Evolutionary conservation across 2,113 vertebrate genomes (phyloP).

Genomic region (Sigmodon hispidus): DNA sequence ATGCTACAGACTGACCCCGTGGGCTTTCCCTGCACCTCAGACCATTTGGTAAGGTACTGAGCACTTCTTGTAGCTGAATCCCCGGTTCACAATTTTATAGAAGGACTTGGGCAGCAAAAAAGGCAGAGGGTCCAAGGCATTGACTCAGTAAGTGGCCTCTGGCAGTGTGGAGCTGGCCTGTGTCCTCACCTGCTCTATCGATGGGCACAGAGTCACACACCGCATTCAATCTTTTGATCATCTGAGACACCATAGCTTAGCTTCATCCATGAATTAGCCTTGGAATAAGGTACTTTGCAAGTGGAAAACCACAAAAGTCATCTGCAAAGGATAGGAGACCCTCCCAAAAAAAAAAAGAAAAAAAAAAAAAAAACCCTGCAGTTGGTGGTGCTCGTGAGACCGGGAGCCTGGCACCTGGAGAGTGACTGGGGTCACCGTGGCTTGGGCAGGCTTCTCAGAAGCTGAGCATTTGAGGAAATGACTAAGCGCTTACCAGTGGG

Average conservation of each 20-base stretch:
- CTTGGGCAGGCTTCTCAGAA: not conserved
- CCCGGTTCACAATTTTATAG: not conserved
- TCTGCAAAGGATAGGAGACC: not conserved
- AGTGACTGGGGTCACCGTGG: not conserved
- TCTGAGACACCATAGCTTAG: not conserved
- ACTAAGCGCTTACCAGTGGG: not conserved
- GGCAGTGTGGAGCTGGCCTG: not conserved
- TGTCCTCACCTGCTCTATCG: not conserved
- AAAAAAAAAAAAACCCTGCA: no score
- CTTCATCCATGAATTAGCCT: not conserved
- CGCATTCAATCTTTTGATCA: not conserved
- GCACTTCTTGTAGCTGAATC: not conserved
- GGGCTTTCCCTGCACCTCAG: not conserved
- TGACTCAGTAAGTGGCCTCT: not conserved
- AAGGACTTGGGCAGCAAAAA: not conserved
- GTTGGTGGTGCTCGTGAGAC: rapidly evolving
- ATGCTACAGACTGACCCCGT: not conserved
- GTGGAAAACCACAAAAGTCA: not conserved
- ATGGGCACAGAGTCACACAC: not conserved
- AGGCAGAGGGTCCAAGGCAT: not conserved
- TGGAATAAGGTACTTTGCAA: conserved; percentile 4
- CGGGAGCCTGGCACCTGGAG: not conserved
- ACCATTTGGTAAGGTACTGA: not conserved
- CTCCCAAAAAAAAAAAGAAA: no score
- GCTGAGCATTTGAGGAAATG: not conserved